These are phyloP conservation scores for Toxotes chatareus DNA, from an alignment of 2,113 vertebrate genomes.

Conservation along the genomic window DNA sequence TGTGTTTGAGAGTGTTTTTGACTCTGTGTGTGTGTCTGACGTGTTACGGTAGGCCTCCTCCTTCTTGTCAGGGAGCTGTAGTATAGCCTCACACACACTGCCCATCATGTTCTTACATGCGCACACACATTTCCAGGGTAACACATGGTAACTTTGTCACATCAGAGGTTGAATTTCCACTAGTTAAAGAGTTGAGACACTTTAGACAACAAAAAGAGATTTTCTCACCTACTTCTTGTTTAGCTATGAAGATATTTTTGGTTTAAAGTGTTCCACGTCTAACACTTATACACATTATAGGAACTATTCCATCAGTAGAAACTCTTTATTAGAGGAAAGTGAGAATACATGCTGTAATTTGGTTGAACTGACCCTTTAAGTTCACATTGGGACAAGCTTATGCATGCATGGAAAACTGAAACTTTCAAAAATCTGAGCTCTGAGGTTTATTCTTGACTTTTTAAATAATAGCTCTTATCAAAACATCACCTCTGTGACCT, in stretches of 20 bases:
- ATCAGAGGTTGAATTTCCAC: neutral
- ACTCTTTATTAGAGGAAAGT: neutral
- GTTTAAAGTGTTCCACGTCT: neutral
- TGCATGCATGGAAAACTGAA: neutral
- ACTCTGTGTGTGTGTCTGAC: conserved; percentile 43
- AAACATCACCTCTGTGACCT: neutral
- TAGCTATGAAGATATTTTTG: neutral
- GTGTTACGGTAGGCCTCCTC: conserved; percentile 86
- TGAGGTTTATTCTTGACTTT: neutral
- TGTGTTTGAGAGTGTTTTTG: conserved; percentile 38
- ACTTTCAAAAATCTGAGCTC: neutral
- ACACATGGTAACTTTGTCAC: neutral
- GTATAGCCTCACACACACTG: conserved; percentile 40
- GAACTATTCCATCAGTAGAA: neutral
- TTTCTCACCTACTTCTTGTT: too few relatives aligned
- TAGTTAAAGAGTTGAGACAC: neutral
- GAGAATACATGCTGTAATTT: neutral
- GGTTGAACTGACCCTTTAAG: neutral
- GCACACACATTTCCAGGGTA: neutral
- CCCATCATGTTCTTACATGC: conserved; percentile 21
- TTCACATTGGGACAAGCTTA: neutral
- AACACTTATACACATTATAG: neutral
- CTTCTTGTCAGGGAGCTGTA: conserved; percentile 91
- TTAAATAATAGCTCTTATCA: too few relatives aligned
- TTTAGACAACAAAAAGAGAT: neutral